Percentiles rank a stretch among this genome's conserved stretches.
These are phyloP conservation scores for Drosophila lacicola DNA, from an alignment of 2,888 invertebrate species.

Conservation along the genomic window DNA sequence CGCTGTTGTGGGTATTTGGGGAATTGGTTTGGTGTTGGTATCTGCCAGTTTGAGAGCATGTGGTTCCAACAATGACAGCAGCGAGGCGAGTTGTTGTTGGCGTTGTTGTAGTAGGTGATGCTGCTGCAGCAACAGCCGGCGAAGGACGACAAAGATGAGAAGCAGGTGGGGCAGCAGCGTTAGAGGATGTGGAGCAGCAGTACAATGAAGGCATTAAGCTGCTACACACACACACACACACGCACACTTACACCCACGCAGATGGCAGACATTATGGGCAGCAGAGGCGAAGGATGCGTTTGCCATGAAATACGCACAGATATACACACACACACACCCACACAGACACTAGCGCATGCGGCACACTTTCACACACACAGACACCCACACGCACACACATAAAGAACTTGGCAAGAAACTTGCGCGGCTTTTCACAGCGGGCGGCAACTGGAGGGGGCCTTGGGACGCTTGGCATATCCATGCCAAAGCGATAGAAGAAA, in stretches of 20 bases:
- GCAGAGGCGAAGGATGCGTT: slow-evolving; percentile 76
- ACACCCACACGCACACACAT: slow-evolving; percentile 24
- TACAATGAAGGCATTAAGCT: slow-evolving; percentile 78
- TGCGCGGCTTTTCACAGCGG: slow-evolving; percentile 56
- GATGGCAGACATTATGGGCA: slow-evolving; percentile 64
- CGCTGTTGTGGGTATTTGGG: slow-evolving; percentile 30
- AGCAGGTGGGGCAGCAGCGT: slow-evolving; percentile 27
- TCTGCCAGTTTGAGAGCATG: slow-evolving; percentile 52
- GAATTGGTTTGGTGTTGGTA: slow-evolving; percentile 51
- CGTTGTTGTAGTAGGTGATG: slow-evolving; percentile 29
- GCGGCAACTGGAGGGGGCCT: slow-evolving; percentile 14
- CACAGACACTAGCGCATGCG: slow-evolving; percentile 33
- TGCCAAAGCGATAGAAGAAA: slow-evolving; percentile 63
- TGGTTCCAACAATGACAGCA: slow-evolving; percentile 74
- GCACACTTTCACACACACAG: slow-evolving; percentile 60
- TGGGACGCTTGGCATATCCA: slow-evolving; percentile 52
- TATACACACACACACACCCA: slow-evolving; percentile 21
- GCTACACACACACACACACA: slow-evolving; percentile 46
- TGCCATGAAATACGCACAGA: slow-evolving; percentile 67
- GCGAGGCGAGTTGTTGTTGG: slow-evolving; percentile 32
- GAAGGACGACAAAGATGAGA: slow-evolving; percentile 43
- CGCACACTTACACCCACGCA: slow-evolving; percentile 38
- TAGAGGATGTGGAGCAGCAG: slow-evolving; percentile 34
- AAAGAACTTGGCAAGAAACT: slow-evolving; percentile 69
- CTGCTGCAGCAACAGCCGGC: slow-evolving; percentile 70